A percentile compares a stretch with the other conserved stretches of the same genome.
Evolutionary conservation across 2,888 invertebrate genomes (phyloP).

Genomic region (Synanthedon andrenaeformis): DNA sequence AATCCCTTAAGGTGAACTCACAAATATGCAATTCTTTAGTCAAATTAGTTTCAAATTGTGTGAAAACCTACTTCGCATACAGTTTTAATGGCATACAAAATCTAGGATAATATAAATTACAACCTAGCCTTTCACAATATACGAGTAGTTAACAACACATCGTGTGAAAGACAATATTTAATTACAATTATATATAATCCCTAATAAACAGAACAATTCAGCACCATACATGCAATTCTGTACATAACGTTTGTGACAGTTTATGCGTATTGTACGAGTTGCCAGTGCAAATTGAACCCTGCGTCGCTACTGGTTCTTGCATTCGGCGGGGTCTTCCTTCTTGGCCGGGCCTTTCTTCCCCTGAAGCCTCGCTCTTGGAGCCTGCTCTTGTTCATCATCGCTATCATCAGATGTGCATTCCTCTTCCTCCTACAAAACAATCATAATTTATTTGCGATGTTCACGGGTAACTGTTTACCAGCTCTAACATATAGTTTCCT

Average conservation of each 20-base stretch:
- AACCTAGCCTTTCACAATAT: not conserved
- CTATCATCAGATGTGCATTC: slow-evolving; percentile 73
- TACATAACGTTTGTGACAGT: too few species aligned
- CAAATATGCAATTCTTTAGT: too few species aligned
- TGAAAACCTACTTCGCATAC: too few species aligned
- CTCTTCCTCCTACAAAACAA: slow-evolving; percentile 48
- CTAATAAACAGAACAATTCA: not conserved
- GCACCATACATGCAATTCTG: slow-evolving; percentile 5
- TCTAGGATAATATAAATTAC: not conserved
- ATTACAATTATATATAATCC: too few species aligned
- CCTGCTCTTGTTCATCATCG: slow-evolving; percentile 66
- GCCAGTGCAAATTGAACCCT: not conserved
- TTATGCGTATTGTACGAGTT: not conserved
- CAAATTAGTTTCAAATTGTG: too few species aligned
- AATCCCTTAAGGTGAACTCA: too few species aligned
- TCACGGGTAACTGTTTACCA: not conserved
- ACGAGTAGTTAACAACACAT: too few species aligned
- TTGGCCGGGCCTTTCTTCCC: slow-evolving; percentile 32
- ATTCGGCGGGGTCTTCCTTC: slow-evolving; percentile 70
- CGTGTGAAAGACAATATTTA: too few species aligned
- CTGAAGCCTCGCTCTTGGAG: slow-evolving; percentile 44
- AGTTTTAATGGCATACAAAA: not conserved
- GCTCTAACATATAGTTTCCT: too few species aligned
- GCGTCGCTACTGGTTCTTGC: slow-evolving; percentile 76
- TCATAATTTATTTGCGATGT: too few species aligned